phyloP scores from a whole-genome alignment of 2,888 invertebrate genomes.

The Aelia acuminata region DNA sequence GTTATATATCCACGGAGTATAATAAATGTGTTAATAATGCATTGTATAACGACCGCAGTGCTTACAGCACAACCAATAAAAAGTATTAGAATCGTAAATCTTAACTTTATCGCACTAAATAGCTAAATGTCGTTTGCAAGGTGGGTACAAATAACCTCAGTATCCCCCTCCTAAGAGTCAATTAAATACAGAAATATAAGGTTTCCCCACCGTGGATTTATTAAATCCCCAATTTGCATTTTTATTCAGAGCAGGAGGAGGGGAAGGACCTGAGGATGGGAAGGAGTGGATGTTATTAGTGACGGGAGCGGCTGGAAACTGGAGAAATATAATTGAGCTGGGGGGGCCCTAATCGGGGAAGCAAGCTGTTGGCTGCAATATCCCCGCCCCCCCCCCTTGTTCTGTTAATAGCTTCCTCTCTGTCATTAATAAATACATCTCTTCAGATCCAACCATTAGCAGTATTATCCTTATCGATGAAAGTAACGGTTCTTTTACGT shows the following conservation, averaged over 20 bases:
- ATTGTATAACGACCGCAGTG: neutral
- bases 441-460: neutral
- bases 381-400: neutral
- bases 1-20: neutral
- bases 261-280: slow-evolving; percentile 12
- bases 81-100: neutral
- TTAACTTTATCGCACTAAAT: neutral
- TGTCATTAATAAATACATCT: slow-evolving; percentile 48
- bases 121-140: slow-evolving; percentile 7
- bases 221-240: slow-evolving; percentile 54
- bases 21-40: neutral
- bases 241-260: slow-evolving; percentile 34
- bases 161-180: slow-evolving; percentile 20
- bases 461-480: neutral
- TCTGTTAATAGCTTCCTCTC: slow-evolving; percentile 50
- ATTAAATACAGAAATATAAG: slow-evolving; percentile 30
- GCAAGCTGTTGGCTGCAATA: slow-evolving; percentile 55
- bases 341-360: slow-evolving; percentile 31
- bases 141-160: neutral
- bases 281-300: slow-evolving; percentile 45
- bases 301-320: slow-evolving; percentile 27
- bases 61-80: neutral
- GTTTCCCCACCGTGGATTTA: slow-evolving; percentile 52
- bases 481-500: neutral
- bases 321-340: slow-evolving; percentile 52